Base-by-base conservation (phyloP, 2,113 vertebrate species). In the Elaphurus davidianus region DNA sequence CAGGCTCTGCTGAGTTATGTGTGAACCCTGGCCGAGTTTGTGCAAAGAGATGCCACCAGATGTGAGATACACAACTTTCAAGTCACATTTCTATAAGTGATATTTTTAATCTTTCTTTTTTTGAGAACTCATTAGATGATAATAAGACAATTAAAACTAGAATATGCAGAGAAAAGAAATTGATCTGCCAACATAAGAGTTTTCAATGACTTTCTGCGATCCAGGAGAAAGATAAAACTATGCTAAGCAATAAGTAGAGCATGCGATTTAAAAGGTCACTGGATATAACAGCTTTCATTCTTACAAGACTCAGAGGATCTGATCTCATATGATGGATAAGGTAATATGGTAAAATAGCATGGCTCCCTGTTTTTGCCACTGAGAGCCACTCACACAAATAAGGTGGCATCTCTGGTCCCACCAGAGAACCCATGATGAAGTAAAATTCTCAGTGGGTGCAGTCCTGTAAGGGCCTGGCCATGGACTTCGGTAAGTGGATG, bases 391-490 rank as follows among this genome's bases (percentile, higher is more conserved):
- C 67, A 74, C 11, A 25, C 0, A 23, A 36, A 40, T 23, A 8
- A 57, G 0, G 14, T 17, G 60, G 25, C 83, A 21, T 52, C 40
- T 79, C 19, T 79, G 85, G 28, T 2, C 28, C 45, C 10, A 86
- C 5, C 23, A 23, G 16, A 74, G 9, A 86, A 25, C 17, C 25
- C 5, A 27, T 10, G 1, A 1, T 47, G 57, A 89, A 54, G 25
- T 2, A 92, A 74, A 62, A 83, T 52, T 76, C 6, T 40, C 28
- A 25, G 16, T 23, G 43, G 1, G 14, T 45, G 21, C 25, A 78
- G 40, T 13, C 13, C 36, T 36, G 19, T 15, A 19, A 54, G 6
- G 10, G 2, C 11, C 14, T 62, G 11, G 6, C 2, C 9, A 2
- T 12, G 2, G 25, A 2, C 25, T 40, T 91, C 23, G 40, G 2